phyloP scores from a whole-genome alignment of 2,888 invertebrate genomes.

The Ypsolopha scabrella region DNA sequence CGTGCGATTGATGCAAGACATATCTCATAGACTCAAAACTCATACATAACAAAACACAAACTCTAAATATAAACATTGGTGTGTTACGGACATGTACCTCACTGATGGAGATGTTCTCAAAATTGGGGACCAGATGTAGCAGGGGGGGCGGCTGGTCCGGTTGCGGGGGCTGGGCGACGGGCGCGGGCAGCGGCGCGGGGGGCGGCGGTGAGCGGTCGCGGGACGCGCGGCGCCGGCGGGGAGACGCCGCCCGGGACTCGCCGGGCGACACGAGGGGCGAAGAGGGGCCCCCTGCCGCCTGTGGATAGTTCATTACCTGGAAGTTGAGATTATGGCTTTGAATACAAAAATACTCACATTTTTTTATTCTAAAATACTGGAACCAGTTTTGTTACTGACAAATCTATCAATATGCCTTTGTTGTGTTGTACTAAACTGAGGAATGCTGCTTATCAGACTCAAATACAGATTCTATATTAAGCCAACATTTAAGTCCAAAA shows the following conservation, averaged over 20 bases:
- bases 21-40: too few relatives aligned
- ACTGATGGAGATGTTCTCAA: slow-evolving; percentile 49
- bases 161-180: slow-evolving; percentile 62
- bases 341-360: neutral
- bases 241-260: slow-evolving; percentile 70
- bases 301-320: slow-evolving; percentile 61
- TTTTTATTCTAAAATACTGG: neutral
- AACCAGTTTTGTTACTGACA: too few relatives aligned
- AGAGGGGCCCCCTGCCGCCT: slow-evolving; percentile 44
- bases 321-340: neutral
- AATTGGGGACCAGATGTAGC: slow-evolving; percentile 49
- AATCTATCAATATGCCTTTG: neutral
- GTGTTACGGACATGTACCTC: slow-evolving; percentile 35
- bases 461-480: too few relatives aligned
- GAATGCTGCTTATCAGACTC: neutral
- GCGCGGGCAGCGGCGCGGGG: slow-evolving; percentile 69
- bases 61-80: neutral
- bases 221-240: slow-evolving; percentile 64
- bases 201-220: slow-evolving; percentile 58
- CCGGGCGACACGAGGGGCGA: slow-evolving; percentile 80
- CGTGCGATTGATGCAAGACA: too few relatives aligned
- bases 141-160: slow-evolving; percentile 27
- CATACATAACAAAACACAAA: neutral
- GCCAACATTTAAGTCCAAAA: too few relatives aligned
- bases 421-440: neutral